Evolutionary conservation across 2,888 invertebrate species (phyloP).

Genomic region (Bimastos eiseni): DNA sequence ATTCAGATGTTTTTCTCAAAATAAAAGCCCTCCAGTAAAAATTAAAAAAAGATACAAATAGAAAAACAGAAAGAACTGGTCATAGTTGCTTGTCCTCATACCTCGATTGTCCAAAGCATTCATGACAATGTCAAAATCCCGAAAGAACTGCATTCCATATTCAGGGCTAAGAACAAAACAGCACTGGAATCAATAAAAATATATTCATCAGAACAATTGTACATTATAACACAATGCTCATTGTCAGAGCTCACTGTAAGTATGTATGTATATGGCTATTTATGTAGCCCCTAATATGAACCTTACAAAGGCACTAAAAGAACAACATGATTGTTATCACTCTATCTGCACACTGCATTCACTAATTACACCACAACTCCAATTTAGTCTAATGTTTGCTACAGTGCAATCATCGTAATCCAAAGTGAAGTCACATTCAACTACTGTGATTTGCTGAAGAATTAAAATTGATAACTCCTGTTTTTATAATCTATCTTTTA

Average conservation of each 20-base stretch:
- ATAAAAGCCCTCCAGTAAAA: neutral
- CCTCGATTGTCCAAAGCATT: slow-evolving; percentile 92
- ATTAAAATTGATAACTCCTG: neutral
- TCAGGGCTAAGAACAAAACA: slow-evolving; percentile 71
- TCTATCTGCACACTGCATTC: neutral
- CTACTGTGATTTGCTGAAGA: neutral
- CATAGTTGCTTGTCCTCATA: slow-evolving; percentile 43
- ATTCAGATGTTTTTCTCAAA: neutral
- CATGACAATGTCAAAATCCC: slow-evolving; percentile 85
- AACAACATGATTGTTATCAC: neutral
- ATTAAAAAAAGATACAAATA: neutral
- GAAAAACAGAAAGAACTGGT: neutral
- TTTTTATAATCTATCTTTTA: neutral
- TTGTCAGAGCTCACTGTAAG: neutral
- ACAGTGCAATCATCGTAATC: neutral
- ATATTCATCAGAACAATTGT: neutral
- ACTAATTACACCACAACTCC: neutral
- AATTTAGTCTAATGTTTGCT: neutral
- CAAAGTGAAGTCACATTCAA: neutral
- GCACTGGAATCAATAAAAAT: neutral
- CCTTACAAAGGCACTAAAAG: too few relatives aligned
- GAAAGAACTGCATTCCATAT: slow-evolving; percentile 87
- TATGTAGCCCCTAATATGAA: too few relatives aligned
- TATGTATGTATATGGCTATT: too few relatives aligned
- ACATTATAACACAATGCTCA: neutral